Evolutionary conservation across 2,797 vertebrate genomes (phyloP), one percentile per base, ranked within the genome.

Genomic region (Ceryle rudis): DNA sequence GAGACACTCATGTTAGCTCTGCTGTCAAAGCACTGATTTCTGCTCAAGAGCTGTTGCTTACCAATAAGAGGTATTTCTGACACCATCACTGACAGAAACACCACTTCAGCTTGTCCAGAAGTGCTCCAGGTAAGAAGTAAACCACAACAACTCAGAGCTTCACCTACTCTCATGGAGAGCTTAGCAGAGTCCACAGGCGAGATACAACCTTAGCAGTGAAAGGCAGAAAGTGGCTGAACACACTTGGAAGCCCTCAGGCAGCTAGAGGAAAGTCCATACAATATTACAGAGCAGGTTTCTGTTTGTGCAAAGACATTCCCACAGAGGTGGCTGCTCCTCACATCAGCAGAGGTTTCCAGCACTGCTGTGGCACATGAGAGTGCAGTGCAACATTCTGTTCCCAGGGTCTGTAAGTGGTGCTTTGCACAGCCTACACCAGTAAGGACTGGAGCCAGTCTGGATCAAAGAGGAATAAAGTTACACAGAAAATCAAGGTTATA

Each of bases 81-180:
- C 55, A n/a, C 21, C 19, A 7, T 1, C 28, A 17, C 62, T 29
- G 75, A 57, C 51, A 69, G 69, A 65, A 60, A 33, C 69, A 90
- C 15, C 65, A 14, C 61, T 74, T 73, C 84, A 52, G 82, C 83
- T 41, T 17, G 29, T 46, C 77, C 85, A 82, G 28, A 51, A 70
- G 51, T 22, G 54, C 74, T 87, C 35, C 78, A 70, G 37, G 13
- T 25, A 64, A 51, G 28, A 42, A 31, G 9, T 1, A 69, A 39
- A 69, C 0, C 33, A 26, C 4, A 1, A 28, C 28, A 84, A 8
- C 64, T 51, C 78, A 17, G 66, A 70, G 67, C 67, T 42, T 71
- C 65, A 11, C 21, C 39, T 21, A 0, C 51, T 25, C 1, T 1
- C 0, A 0, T 1, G n/a, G 64, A 46, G 37, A 72, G 81, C 66